Evolutionary conservation across 53 echinoderm and acorn worm genomes (phyloP).

Genomic region (Apostichopus leukothele): DNA sequence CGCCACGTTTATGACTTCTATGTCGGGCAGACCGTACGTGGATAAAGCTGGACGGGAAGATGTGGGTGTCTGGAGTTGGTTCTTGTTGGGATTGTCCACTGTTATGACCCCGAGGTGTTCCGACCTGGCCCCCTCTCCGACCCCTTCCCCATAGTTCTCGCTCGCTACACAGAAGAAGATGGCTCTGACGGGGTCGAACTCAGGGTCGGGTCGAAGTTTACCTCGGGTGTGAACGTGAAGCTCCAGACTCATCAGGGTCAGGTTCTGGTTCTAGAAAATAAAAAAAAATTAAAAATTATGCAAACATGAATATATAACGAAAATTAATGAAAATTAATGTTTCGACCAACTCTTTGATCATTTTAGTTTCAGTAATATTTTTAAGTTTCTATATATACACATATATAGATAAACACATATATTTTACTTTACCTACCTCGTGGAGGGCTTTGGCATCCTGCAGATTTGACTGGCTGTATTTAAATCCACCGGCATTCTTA

Average conservation of each 20-base stretch:
- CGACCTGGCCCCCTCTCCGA: slow-evolving; percentile 22
- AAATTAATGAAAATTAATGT: neutral
- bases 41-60: slow-evolving; percentile 38
- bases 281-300: neutral
- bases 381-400: too few relatives aligned
- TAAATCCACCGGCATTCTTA: slow-evolving; percentile 85
- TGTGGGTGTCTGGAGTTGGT: slow-evolving; percentile 13
- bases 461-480: slow-evolving; percentile 75
- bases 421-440: slow-evolving; percentile 64
- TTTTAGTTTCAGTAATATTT: too few relatives aligned
- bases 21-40: slow-evolving; percentile 59
- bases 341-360: neutral
- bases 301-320: neutral
- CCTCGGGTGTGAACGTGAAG: slow-evolving; percentile 78
- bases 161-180: slow-evolving; percentile 78
- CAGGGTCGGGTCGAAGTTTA: slow-evolving; percentile 85
- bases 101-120: slow-evolving; percentile 49
- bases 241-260: slow-evolving; percentile 86
- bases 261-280: slow-evolving; percentile 72
- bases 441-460: slow-evolving; percentile 93
- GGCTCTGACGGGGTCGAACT: slow-evolving; percentile 81
- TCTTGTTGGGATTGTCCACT: slow-evolving; percentile 52
- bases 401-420: too few relatives aligned
- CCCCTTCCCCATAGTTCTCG: slow-evolving; percentile 29
- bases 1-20: slow-evolving; percentile 57